These are phyloP conservation scores for Ophion ventricosus DNA, from an alignment of 2,888 invertebrate genomes.

Conservation along the genomic window DNA sequence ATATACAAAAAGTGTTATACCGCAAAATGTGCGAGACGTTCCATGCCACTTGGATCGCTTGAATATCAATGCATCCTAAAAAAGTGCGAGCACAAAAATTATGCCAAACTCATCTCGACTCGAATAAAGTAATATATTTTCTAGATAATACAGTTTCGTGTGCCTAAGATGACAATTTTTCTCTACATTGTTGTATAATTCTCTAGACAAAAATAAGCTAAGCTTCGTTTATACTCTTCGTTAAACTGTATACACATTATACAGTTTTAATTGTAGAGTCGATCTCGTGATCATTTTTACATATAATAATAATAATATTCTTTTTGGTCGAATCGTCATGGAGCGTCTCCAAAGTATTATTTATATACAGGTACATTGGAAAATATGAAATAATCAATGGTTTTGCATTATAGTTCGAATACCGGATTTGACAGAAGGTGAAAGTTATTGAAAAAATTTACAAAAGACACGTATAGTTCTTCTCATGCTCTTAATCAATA, in stretches of 20 bases:
- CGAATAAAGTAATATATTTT: too few species aligned
- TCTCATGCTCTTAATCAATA: constrained; percentile 41
- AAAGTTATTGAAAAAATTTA: constrained; percentile 68
- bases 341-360: background rate
- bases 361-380: background rate
- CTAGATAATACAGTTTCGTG: too few species aligned
- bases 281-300: too few species aligned
- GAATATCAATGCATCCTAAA: background rate
- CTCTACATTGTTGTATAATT: too few species aligned
- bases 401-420: constrained; percentile 76
- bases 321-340: background rate
- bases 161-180: too few species aligned
- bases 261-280: too few species aligned
- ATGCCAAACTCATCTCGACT: background rate
- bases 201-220: too few species aligned
- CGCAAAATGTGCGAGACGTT: background rate
- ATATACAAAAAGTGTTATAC: background rate
- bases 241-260: too few species aligned
- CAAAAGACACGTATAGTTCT: constrained; percentile 65
- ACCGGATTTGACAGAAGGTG: constrained; percentile 76
- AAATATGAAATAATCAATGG: constrained; percentile 57
- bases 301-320: background rate
- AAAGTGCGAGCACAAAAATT: background rate
- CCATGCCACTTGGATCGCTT: constrained; percentile 3
- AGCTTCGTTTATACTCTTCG: too few species aligned